Percentiles rank a stretch among this genome's conserved stretches.
Conservation (phyloP, 1,140 invertebrate genomes). For the Oncopeltus fasciatus region DNA sequence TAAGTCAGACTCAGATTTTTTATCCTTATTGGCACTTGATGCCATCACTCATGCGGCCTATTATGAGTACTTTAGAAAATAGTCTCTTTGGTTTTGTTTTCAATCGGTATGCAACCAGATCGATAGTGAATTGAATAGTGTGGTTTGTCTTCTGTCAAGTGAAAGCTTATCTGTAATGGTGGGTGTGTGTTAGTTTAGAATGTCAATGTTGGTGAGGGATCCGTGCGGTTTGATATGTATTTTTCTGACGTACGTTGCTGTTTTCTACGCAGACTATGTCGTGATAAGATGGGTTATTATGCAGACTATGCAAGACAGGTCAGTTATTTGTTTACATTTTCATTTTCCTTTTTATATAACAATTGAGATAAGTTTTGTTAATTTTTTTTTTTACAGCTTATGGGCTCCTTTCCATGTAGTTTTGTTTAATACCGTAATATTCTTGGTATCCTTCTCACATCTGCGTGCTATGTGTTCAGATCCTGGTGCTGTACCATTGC, state of each 20-base stretch:
- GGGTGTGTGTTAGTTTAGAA: neutral
- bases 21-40: too few relatives aligned
- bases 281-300: constrained; percentile 73
- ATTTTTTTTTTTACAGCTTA: constrained; percentile 44
- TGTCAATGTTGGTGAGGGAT: constrained; percentile 42
- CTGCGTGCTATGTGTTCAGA: constrained; percentile 74
- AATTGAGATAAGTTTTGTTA: neutral
- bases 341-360: neutral
- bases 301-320: constrained; percentile 69
- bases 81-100: too few relatives aligned
- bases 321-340: constrained; percentile 23
- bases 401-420: constrained; percentile 74
- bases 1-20: too few relatives aligned
- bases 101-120: too few relatives aligned
- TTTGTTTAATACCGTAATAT: constrained; percentile 64
- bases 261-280: constrained; percentile 84
- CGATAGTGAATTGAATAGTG: too few relatives aligned
- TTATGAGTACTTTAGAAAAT: too few relatives aligned
- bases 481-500: constrained; percentile 74
- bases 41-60: too few relatives aligned
- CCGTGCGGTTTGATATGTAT: constrained; percentile 80
- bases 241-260: constrained; percentile 63
- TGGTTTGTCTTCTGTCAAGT: constrained; percentile 1
- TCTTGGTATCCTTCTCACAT: constrained; percentile 63
- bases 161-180: constrained; percentile 1